Base-by-base conservation (phyloP, 2,888 invertebrate genomes). In the Amiota mariae region DNA sequence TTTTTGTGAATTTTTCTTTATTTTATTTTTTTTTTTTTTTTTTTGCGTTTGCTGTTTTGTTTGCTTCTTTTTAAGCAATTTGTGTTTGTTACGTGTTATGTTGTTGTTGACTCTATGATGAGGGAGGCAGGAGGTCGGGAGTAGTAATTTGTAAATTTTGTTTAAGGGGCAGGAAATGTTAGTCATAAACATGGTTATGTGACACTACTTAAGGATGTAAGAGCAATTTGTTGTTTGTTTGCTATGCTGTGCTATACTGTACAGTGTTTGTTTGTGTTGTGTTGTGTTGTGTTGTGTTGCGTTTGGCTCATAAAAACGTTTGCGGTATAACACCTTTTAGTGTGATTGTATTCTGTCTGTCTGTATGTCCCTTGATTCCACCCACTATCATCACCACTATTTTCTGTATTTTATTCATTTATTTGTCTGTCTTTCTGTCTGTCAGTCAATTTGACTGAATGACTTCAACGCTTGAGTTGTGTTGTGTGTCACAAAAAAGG, bases 351-450 rank as follows among this genome's bases (percentile, higher is more conserved):
- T 71, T 48, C 47, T 59, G 10, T 59, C 18, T 59, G 59, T 59
- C 15, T 78, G 72, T 63, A 64, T 74, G 81, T 79, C 13, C 74
- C 75, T 51, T 12, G 72, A 67, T 78, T 77, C 61, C 73, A 63
- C 59, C 48, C 76, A 68, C 71, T 71, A 67, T 71, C 71, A 57
- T 70, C 73, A 68, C 57, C 68, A 73, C 59, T 71, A 73, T 71
- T 77, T 75, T 63, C 59, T 70, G 64, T 20, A 54, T 63, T 56
- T 73, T 20, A 70, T 46, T 63, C 63, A 72, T 20, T 61, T 54
- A 64, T 46, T 36, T 70, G 64, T 63, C 70, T 48, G 24, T 20
- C 8, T 68, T 18, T 11, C 20, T 8, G 18, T 9, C 20, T 12
- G 12, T 12, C 59, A 59, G 11, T 8, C 12, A 1, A 54, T 54